A percentile compares a stretch with the other conserved stretches of the same genome.
phyloP scores from a whole-genome alignment of 1,140 invertebrate genomes.

The Plectus sambesii region DNA sequence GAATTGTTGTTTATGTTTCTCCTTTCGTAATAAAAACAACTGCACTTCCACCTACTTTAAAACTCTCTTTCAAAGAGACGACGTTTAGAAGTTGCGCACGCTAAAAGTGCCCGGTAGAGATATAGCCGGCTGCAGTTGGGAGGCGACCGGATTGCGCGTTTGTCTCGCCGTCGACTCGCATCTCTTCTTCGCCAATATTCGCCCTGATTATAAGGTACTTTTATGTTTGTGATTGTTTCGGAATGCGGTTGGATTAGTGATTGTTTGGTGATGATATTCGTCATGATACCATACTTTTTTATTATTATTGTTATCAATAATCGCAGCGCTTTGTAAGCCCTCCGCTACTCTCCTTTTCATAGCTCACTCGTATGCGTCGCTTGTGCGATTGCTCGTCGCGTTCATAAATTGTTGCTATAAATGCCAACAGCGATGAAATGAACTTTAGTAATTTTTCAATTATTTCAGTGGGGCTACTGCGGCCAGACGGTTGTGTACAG shows the following conservation, averaged over 20 bases:
- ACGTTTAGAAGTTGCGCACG: slow-evolving; percentile 69
- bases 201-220: slow-evolving; percentile 83
- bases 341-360: no score
- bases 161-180: slow-evolving; percentile 85
- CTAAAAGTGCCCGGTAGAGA: slow-evolving; percentile 74
- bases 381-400: no score
- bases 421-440: slow-evolving; percentile 63
- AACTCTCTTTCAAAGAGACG: slow-evolving; percentile 92
- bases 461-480: slow-evolving; percentile 66
- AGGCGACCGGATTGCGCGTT: slow-evolving; percentile 73
- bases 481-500: slow-evolving; percentile 74
- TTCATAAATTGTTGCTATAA: no score
- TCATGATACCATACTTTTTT: no score
- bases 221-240: slow-evolving; percentile 54
- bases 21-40: no score
- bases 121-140: slow-evolving; percentile 75
- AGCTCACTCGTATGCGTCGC: no score
- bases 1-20: no score
- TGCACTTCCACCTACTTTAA: no score
- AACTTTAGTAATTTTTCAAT: slow-evolving; percentile 59
- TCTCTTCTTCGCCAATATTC: slow-evolving; percentile 95
- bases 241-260: slow-evolving; percentile 18
- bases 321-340: no score
- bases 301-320: no score
- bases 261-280: no score